Conservation (phyloP, 2,888 invertebrate species). For the Biston betularia region DNA sequence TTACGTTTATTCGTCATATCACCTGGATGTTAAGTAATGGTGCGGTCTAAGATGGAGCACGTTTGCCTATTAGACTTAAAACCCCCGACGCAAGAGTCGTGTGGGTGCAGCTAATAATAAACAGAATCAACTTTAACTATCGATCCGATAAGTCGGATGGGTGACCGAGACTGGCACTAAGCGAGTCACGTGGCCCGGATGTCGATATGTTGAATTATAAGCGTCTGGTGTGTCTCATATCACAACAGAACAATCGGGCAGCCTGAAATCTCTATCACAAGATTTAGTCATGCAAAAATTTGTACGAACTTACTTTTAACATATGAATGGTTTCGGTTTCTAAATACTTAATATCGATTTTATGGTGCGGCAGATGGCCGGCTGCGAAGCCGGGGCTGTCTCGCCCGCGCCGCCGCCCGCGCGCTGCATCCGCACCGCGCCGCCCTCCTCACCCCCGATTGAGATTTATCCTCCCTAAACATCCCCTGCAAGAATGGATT, state of each 20-base stretch:
- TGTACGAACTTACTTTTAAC: conserved; percentile 8
- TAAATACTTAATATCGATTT: conserved; percentile 81
- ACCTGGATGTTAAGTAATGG: too few relatives aligned
- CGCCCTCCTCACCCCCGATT: conserved; percentile 78
- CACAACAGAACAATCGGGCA: neutral
- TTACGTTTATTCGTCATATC: too few relatives aligned
- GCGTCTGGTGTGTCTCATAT: neutral
- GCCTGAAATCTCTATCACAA: neutral
- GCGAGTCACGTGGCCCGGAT: neutral
- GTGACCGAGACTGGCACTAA: neutral
- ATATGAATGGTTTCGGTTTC: conserved; percentile 67
- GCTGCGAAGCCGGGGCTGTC: conserved; percentile 66
- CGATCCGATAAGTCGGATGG: neutral
- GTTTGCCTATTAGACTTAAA: too few relatives aligned
- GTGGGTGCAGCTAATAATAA: too few relatives aligned
- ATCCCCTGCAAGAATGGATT: conserved; percentile 80
- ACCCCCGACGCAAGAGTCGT: too few relatives aligned
- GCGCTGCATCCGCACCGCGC: conserved; percentile 62
- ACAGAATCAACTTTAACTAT: too few relatives aligned
- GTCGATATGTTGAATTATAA: neutral
- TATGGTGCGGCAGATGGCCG: conserved; percentile 82
- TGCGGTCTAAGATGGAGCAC: too few relatives aligned
- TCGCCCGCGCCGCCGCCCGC: conserved; percentile 64
- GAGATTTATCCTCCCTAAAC: conserved; percentile 82
- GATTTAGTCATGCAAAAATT: too few relatives aligned